Conservation (phyloP, 2,797 vertebrate species). For the Microtus agrestis region DNA sequence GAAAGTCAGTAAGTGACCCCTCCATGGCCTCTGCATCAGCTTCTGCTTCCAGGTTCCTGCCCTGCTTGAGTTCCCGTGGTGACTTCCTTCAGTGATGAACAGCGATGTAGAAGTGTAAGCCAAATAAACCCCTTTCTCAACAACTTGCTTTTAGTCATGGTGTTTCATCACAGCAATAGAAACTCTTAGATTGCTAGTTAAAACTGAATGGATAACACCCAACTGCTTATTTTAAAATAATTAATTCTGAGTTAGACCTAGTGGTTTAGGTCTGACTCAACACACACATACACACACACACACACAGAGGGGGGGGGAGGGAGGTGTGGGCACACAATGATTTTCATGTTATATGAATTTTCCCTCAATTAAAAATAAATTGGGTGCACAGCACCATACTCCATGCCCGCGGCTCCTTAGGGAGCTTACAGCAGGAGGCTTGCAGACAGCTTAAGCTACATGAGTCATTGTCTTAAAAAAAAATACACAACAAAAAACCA, state of each 20-base stretch:
- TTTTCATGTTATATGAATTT: not conserved
- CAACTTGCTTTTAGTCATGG: not conserved
- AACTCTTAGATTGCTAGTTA: not conserved
- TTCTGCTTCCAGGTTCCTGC: not conserved
- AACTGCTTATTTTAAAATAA: not conserved
- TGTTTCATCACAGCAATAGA: not conserved
- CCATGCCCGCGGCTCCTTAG: not conserved
- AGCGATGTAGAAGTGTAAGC: not conserved
- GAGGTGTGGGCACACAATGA: too few relatives aligned
- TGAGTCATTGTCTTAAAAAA: not conserved
- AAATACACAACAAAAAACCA: not conserved
- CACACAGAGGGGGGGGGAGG: too few relatives aligned
- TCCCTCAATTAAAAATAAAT: slow-evolving; percentile 18
- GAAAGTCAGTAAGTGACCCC: not conserved
- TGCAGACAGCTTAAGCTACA: not conserved
- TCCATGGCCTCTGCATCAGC: not conserved
- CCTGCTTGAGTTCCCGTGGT: not conserved
- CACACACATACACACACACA: too few relatives aligned
- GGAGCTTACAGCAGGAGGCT: not conserved
- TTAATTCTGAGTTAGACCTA: not conserved
- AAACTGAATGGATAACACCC: not conserved
- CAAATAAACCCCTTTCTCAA: not conserved
- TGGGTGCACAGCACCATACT: not conserved
- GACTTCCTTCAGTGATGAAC: not conserved
- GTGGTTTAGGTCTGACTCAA: not conserved